Conservation (phyloP, 2,888 invertebrate species). For the Psococerastis gibbosa region DNA sequence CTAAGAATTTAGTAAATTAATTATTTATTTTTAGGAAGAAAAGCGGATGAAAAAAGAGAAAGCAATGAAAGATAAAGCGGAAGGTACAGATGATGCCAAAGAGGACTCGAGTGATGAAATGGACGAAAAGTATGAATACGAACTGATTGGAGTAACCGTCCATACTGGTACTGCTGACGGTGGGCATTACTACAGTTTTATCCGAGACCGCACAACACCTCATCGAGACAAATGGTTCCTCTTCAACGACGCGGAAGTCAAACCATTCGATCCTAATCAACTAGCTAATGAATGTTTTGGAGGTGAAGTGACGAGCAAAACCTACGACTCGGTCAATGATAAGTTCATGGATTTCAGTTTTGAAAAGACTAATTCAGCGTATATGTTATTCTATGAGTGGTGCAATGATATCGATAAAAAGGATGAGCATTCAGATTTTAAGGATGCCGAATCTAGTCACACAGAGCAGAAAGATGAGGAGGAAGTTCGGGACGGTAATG, state of each 20-base stretch:
- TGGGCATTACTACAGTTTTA: conserved; percentile 92
- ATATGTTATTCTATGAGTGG: conserved; percentile 91
- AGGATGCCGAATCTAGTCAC: background rate
- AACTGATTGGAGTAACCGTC: conserved; percentile 84
- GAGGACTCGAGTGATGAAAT: conserved; percentile 26
- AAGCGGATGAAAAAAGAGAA: conserved; percentile 18
- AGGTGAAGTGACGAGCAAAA: conserved; percentile 96
- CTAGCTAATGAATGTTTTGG: conserved; percentile 92
- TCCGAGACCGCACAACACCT: conserved; percentile 56
- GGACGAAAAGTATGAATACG: conserved; percentile 42
- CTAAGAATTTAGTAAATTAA: too few species aligned
- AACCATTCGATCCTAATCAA: conserved; percentile 87
- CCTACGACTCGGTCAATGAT: conserved; percentile 88
- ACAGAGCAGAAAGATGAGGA: background rate
- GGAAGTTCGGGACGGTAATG: conserved; percentile 13
- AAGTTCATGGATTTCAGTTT: conserved; percentile 96
- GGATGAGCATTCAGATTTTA: conserved; percentile 13
- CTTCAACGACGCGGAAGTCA: conserved; percentile 86
- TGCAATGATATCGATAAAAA: conserved; percentile 29
- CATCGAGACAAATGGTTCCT: conserved; percentile 78
- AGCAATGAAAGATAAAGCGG: conserved; percentile 24
- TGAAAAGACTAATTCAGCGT: conserved; percentile 93
- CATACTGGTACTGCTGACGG: conserved; percentile 97
- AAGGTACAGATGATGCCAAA: too few species aligned
- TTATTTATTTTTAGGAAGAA: conserved; percentile 14